phyloP scores from a whole-genome alignment of 2,113 vertebrate genomes.

The Caranx melampygus region DNA sequence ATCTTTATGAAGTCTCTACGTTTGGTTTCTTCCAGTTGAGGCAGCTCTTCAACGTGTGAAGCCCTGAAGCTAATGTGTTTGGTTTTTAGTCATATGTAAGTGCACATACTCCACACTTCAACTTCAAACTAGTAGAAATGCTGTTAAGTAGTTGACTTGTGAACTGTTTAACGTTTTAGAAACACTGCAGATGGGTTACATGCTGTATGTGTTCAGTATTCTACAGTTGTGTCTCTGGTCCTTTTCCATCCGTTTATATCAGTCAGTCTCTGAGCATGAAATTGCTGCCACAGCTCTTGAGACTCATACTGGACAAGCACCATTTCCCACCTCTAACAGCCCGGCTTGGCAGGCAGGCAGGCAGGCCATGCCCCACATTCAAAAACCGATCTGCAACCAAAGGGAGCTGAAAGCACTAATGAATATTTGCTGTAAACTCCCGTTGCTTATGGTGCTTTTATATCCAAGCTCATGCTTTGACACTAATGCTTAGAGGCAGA shows the following conservation, averaged over 20 bases:
- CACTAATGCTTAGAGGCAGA: conserved; percentile 54
- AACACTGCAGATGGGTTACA: neutral
- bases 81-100: neutral
- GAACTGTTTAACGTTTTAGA: neutral
- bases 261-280: conserved; percentile 27
- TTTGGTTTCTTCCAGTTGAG: too few relatives aligned
- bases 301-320: conserved; percentile 20
- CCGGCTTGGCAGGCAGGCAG: conserved; percentile 18
- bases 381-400: conserved; percentile 26
- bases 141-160: neutral
- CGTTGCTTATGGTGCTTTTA: conserved; percentile 10
- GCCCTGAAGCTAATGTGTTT: too few relatives aligned
- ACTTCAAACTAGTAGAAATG: neutral
- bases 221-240: neutral
- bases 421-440: conserved; percentile 29
- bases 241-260: conserved; percentile 19
- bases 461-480: conserved; percentile 16
- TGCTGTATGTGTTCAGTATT: conserved; percentile 2
- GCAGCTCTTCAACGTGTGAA: too few relatives aligned
- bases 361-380: conserved; percentile 2
- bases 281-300: conserved; percentile 28
- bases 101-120: neutral
- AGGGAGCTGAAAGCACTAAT: conserved; percentile 16
- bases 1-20: too few relatives aligned
- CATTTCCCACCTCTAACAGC: conserved; percentile 32